A percentile compares a stretch with the other conserved stretches of the same genome.
These are phyloP conservation scores for Trichosurus vulpecula DNA, from an alignment of 2,797 vertebrate genomes.

Conservation along the genomic window DNA sequence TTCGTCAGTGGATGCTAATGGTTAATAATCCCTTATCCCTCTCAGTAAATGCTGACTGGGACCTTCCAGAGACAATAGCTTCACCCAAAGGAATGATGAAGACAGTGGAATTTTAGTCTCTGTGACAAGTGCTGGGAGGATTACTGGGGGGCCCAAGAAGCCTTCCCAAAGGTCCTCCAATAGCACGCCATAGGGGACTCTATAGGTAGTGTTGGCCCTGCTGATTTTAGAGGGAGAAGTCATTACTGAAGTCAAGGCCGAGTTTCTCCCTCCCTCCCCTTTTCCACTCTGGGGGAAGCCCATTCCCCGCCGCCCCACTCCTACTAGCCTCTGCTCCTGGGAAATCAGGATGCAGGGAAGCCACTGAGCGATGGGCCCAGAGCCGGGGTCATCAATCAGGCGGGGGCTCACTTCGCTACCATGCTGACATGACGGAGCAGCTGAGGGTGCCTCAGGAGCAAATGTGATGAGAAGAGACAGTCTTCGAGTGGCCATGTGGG, in stretches of 20 bases:
- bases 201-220: not conserved
- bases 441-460: not conserved
- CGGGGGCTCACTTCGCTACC: not conserved
- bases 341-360: slow-evolving; percentile 48
- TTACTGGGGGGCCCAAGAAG: not conserved
- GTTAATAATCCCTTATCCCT: not conserved
- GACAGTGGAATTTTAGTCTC: not conserved
- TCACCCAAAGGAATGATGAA: not conserved
- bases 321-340: not conserved
- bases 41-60: not conserved
- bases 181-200: too few species aligned
- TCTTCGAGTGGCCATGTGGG: not conserved
- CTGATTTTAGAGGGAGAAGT: not conserved
- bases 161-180: slow-evolving; percentile 3
- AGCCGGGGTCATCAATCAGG: slow-evolving; percentile 49
- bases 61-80: not conserved
- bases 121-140: not conserved
- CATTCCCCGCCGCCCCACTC: not conserved
- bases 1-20: not conserved
- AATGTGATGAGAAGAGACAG: not conserved
- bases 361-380: slow-evolving; percentile 18
- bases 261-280: not conserved
- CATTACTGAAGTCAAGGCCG: not conserved
- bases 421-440: not conserved
- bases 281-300: not conserved